Evolutionary conservation across 2,888 invertebrate genomes (phyloP).

Genomic region (Crepidodera aurea): DNA sequence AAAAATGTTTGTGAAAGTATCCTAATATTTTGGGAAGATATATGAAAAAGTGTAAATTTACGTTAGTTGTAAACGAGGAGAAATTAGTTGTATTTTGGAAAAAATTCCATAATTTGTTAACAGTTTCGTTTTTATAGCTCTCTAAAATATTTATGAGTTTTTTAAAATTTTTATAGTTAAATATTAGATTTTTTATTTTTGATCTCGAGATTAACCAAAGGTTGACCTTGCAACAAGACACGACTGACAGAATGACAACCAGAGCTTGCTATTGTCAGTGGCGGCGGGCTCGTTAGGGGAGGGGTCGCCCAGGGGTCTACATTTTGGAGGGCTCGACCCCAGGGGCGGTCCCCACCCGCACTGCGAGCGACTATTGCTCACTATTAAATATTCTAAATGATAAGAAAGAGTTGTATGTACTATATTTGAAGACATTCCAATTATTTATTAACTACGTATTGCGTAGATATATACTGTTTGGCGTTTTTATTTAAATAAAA

Average conservation of each 20-base stretch:
- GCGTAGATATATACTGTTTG: constrained; percentile 63
- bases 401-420: constrained; percentile 61
- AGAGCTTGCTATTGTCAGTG: constrained; percentile 57
- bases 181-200: no score
- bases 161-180: no score
- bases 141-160: no score
- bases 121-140: no score
- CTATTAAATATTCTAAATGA: constrained; percentile 63
- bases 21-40: no score
- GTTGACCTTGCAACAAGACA: constrained; percentile 22
- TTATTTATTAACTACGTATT: constrained; percentile 60
- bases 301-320: constrained; percentile 46
- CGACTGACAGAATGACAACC: constrained; percentile 39
- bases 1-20: no score
- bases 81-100: no score
- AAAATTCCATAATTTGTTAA: no score
- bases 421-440: constrained; percentile 59
- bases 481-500: constrained; percentile 63
- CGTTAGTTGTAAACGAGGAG: no score
- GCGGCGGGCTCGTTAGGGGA: constrained; percentile 58
- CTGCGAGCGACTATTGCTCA: constrained; percentile 62
- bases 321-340: constrained; percentile 48
- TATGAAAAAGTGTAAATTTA: no score
- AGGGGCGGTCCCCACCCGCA: constrained; percentile 53
- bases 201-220: not conserved